Base-by-base conservation (phyloP, 2,888 invertebrate species). In the Fragum whitleyi region DNA sequence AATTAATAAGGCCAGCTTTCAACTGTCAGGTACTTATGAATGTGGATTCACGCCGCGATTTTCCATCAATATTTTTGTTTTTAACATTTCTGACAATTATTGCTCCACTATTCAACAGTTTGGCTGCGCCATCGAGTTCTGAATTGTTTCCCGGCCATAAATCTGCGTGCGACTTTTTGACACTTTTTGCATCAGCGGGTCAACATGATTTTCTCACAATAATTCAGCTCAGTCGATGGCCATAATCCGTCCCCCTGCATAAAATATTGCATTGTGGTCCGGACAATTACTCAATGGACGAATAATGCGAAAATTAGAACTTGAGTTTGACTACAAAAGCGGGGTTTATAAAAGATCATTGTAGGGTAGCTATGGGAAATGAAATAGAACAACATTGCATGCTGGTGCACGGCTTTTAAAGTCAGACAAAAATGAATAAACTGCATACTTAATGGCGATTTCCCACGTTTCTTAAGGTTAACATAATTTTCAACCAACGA, bases 221-320 rank as follows among this genome's bases (percentile, higher is more conserved):
- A 47, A 62, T 57, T 74, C 51, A 51, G 70, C 42, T 65, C 23
- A 42, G 42, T 62, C 19, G 61, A 62, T 79, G 81, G 47, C 81
- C 81, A 81, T 85, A 85, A 85, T 55, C 53, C 53, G 16, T 32
- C 57, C 53, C 55, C 28, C 55, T n/a, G 55, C 32, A 70, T 70
- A 70, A 70, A 82, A 82, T 80, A 85, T 85, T 82, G 69, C 79
- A 85, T 85, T 85, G 81, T 85, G 28, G 36, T 14, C 16, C 6
- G 61, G 42, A 82, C 77, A 77, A 79, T 79, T 67, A 77, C 73
- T 71, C 85, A 69, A 77, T 77, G 77, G 81, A 68, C 72, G 78
- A 77, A 74, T 85, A 85, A 85, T 82, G 85, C 70, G 82, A 81
- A 85, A 85, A 85, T 85, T 85, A 85, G 85, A 85, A 76, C 42